Percentiles rank a stretch among this genome's conserved stretches.
These are phyloP conservation scores for Drosophila yakuba DNA, from an alignment of 1,140 invertebrate genomes.

Conservation along the genomic window DNA sequence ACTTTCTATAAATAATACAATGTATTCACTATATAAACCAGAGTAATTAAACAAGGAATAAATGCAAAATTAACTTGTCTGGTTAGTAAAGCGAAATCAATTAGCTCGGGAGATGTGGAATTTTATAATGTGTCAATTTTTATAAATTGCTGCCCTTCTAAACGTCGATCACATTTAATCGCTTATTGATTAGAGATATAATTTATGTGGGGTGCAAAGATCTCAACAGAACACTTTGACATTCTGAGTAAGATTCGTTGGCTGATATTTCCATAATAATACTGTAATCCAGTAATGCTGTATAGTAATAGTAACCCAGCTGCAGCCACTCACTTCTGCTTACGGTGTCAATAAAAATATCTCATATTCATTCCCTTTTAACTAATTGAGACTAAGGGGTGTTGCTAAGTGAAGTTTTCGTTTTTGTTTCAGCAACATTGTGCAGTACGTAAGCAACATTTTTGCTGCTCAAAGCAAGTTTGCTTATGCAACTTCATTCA, in stretches of 20 bases:
- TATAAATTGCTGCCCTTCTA: not conserved
- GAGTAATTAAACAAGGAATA: not conserved
- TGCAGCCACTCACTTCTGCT: conserved; percentile 4
- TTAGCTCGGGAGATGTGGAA: not conserved
- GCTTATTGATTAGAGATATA: not conserved
- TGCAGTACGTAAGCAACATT: conserved; percentile 30
- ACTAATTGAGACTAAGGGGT: conserved; percentile 62
- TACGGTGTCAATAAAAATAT: conserved; percentile 44
- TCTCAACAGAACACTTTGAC: not conserved
- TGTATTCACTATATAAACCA: not conserved
- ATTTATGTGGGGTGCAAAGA: conserved; percentile 2
- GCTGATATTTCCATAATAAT: conserved; percentile 15
- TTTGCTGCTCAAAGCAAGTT: conserved; percentile 1
- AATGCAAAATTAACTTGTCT: not conserved
- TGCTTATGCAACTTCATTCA: not conserved
- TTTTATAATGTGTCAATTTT: conserved; percentile 24
- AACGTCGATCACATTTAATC: not conserved
- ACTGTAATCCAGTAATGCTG: too few relatives aligned
- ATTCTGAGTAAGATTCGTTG: not conserved
- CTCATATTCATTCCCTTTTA: conserved; percentile 54
- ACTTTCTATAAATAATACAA: not conserved
- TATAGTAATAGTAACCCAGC: not conserved
- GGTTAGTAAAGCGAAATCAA: not conserved
- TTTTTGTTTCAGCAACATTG: conserved; percentile 13
- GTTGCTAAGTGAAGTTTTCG: conserved; percentile 16